A percentile compares a stretch with the other conserved stretches of the same genome.
phyloP scores from a whole-genome alignment of 1,140 invertebrate genomes.

The Pararge aegeria region DNA sequence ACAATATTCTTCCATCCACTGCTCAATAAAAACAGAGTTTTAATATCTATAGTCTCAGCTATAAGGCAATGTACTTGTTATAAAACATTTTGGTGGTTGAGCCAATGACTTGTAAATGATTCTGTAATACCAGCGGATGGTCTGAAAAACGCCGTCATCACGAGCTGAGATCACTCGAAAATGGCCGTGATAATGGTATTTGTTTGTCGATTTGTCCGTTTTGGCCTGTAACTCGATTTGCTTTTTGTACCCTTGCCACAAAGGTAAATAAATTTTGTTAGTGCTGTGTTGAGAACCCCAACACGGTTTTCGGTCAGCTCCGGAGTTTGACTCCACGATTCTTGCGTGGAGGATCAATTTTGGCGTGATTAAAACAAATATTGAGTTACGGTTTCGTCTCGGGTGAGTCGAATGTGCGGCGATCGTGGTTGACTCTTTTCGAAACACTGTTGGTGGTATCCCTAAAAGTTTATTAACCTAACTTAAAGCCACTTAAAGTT shows the following conservation, averaged over 20 bases:
- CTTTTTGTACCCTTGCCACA: slow-evolving; percentile 65
- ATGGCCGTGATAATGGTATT: slow-evolving; percentile 74
- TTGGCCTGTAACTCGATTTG: slow-evolving; percentile 76
- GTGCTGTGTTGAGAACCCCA: slow-evolving; percentile 46
- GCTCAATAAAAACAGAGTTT: slow-evolving; percentile 8
- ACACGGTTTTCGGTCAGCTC: slow-evolving; percentile 25
- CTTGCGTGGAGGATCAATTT: slow-evolving; percentile 64
- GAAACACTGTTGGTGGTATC: slow-evolving; percentile 5
- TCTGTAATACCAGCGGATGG: slow-evolving; percentile 27
- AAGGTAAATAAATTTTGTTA: slow-evolving; percentile 75
- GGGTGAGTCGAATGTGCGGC: slow-evolving; percentile 35
- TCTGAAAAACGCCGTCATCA: slow-evolving; percentile 73
- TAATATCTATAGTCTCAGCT: background rate
- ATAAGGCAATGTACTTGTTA: slow-evolving; percentile 34
- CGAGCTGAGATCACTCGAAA: slow-evolving; percentile 68
- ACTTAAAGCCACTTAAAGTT: slow-evolving; percentile 3
- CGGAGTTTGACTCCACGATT: slow-evolving; percentile 33
- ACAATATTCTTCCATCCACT: slow-evolving; percentile 27
- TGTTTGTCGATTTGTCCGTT: slow-evolving; percentile 77
- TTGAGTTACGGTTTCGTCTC: slow-evolving; percentile 61
- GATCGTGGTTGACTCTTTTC: slow-evolving; percentile 7
- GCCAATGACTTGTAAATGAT: background rate
- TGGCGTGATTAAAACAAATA: slow-evolving; percentile 71
- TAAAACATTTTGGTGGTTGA: background rate
- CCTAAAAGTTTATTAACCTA: slow-evolving; percentile 1